These are phyloP conservation scores for Agonopterix alstromeriana DNA, from an alignment of 2,888 invertebrate genomes.

Conservation along the genomic window DNA sequence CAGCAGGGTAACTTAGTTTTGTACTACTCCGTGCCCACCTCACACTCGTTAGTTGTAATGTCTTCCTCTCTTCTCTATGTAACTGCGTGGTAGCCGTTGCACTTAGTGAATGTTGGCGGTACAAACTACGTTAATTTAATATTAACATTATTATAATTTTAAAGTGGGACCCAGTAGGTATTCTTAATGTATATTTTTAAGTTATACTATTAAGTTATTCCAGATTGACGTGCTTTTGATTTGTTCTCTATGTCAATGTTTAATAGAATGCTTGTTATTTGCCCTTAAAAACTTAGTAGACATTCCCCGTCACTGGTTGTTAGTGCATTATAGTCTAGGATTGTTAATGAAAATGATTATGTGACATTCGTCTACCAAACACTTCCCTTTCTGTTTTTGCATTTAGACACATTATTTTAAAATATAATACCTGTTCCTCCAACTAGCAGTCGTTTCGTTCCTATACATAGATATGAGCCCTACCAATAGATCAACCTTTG, in stretches of 20 bases:
- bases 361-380: neutral
- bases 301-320: constrained; percentile 35
- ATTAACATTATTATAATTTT: constrained; percentile 46
- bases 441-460: too few relatives aligned
- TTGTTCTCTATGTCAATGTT: constrained; percentile 28
- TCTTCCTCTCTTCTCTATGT: constrained; percentile 29
- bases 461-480: too few relatives aligned
- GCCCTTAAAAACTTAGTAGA: constrained; percentile 33
- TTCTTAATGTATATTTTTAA: constrained; percentile 58
- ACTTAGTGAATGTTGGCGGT: constrained; percentile 69
- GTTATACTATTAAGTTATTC: constrained; percentile 70
- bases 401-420: constrained; percentile 19
- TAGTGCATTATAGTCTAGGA: constrained; percentile 6
- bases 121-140: constrained; percentile 48
- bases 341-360: constrained; percentile 5
- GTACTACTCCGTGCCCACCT: constrained; percentile 26
- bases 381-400: constrained; percentile 16
- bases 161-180: constrained; percentile 68
- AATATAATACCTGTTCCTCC: too few relatives aligned
- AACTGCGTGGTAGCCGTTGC: constrained; percentile 39
- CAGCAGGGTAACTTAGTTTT: constrained; percentile 42
- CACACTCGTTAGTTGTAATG: constrained; percentile 11
- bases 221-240: constrained; percentile 58
- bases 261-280: constrained; percentile 15
- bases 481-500: too few relatives aligned